Evolutionary conservation across 2,113 vertebrate genomes (phyloP), one percentile per base, ranked within the genome.

Genomic region (Stigmatopora nigra): DNA sequence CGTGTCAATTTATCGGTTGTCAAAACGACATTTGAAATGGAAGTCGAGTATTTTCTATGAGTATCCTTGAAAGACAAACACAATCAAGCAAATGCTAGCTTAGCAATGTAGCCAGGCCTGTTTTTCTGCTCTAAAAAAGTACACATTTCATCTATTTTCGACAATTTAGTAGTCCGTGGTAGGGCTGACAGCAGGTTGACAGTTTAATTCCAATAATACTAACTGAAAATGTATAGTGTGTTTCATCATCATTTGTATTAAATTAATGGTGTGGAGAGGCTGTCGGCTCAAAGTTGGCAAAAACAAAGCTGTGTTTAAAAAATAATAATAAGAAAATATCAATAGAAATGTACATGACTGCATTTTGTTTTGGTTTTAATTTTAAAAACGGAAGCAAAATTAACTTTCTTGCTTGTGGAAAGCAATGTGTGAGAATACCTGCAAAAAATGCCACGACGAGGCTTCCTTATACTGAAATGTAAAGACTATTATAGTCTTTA

Each of bases 51-150:
- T 13, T 44, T 19, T 7, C 8, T 20, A 16, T 9, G 3, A 46
- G 52, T 9, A n/a, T 63, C 25, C 22, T 41, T 8, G 5, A 55
- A 13, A 22, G 22, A 60, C 36, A 1, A 46, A 6, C 8, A 35
- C 13, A 22, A 19, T 46, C 25, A 3, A 49, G 6, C 6, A n/a
- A 66, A 19, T 7, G 62, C 65, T 82, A 80, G 72, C 76, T 68
- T 87, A 76, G 82, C 77, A 58, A 19, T 51, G 68, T 72, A 16
- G 68, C 68, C 7, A 22, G 79, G 81, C 79, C 78, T 81, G 78
- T 74, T 72, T 78, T 45, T 55, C 61, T 3, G 14, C 3, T 22
- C 15, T 38, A 44, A 44, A 52, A 41, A 45, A 1, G 10, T 7
- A 1, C 36, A 59, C 38, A 7, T 20, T 13, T 0, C 9, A 20